Evolutionary conservation across 2,113 vertebrate genomes (phyloP).

Genomic region (Formicarius rufipectus): DNA sequence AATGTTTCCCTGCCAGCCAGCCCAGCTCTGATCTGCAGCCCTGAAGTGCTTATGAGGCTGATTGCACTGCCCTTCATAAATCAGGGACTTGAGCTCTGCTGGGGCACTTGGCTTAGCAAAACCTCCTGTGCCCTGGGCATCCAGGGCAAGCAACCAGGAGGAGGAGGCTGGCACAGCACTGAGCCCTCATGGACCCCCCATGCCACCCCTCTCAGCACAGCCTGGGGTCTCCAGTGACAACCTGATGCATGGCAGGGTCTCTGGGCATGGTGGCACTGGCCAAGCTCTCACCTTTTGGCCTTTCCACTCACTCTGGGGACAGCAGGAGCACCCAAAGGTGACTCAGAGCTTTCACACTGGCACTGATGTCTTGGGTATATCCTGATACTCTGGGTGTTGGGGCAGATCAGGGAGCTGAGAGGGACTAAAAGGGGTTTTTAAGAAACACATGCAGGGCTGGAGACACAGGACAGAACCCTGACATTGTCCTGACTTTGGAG

Average conservation of each 20-base stretch:
- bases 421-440: background rate
- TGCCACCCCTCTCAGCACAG: rapidly evolving
- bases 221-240: background rate
- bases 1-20: constrained; percentile 25
- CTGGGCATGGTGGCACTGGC: background rate
- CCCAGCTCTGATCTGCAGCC: background rate
- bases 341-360: too few relatives aligned
- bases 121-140: background rate
- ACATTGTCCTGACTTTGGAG: background rate
- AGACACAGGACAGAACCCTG: background rate
- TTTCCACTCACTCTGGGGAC: background rate
- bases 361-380: background rate
- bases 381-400: background rate
- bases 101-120: background rate
- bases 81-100: background rate
- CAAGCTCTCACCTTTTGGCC: background rate
- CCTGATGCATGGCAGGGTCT: background rate
- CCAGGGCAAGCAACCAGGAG: background rate
- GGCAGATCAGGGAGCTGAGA: background rate
- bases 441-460: background rate
- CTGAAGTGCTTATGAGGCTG: constrained; percentile 21
- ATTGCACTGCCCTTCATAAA: background rate
- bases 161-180: background rate
- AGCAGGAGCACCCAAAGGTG: background rate
- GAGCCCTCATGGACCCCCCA: background rate